Evolutionary conservation across 2,113 vertebrate genomes (phyloP), one percentile per base, ranked within the genome.

Genomic region (Erpornis zantholeuca): DNA sequence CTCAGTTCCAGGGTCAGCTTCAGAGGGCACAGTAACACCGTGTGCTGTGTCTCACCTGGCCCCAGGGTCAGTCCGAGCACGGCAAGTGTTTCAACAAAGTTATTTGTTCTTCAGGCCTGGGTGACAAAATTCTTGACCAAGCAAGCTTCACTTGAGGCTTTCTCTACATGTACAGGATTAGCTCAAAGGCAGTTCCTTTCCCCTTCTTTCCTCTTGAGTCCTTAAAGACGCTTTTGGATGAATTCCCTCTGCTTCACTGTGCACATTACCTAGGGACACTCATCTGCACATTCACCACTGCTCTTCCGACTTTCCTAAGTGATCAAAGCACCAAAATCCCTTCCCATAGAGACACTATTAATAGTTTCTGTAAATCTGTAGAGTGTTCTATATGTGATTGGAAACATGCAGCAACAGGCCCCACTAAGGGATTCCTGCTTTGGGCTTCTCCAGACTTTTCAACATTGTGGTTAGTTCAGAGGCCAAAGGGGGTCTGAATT

Each of bases 81-180:
- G 0, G 7, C 12, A 1, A 7, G 25, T 0, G 3, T 40, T 52
- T 56, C 44, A 82, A 12, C 15, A 16, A 50, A 61, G 12, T 5
- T 28, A 40, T 40, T 64, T 66, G 8, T 27, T 88, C 53, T 86
- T 50, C 59, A 50, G 50, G 8, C 59, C 28, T 56, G 29, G 2
- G 7, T 35, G 35, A 38, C 5, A 47, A 75, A 61, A n/a, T 5
- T 47, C 44, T 38, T 82, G 70, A 76, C 3, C 3, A 0, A 82
- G n/a, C 7, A 49, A 88, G 11, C 16, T 40, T 24, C 49, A 11
- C 50, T 56, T 44, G 59, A 45, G 78, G 45, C 15, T 49, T 56
- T 38, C 35, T 35, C 16, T 29, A n/a, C 13, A 7, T 22, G 56
- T 16, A 21, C 10, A 33, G 13, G 40, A 68, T 33, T 11, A 68